Percentiles rank a stretch among this genome's conserved stretches.
Conservation (phyloP, 1,140 invertebrate species). For the Laodelphax striatellus region DNA sequence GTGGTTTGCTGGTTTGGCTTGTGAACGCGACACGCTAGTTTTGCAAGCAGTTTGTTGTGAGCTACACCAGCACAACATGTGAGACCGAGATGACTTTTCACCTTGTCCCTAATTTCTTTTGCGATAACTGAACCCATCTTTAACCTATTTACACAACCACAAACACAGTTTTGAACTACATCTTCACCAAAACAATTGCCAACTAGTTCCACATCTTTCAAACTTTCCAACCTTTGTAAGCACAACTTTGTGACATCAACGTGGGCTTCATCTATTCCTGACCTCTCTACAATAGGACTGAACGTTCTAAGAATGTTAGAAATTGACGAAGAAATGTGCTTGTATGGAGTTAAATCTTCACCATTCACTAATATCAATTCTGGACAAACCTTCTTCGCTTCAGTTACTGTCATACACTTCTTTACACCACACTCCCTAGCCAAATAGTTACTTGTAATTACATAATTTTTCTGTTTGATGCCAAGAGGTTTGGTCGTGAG, state of each 20-base stretch:
- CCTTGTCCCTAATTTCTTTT: conserved; percentile 50
- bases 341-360: conserved; percentile 62
- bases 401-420: conserved; percentile 58
- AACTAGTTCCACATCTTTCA: conserved; percentile 23
- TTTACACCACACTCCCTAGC: conserved; percentile 55
- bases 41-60: conserved; percentile 73
- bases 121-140: conserved; percentile 54
- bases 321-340: conserved; percentile 55
- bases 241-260: conserved; percentile 60
- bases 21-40: conserved; percentile 55
- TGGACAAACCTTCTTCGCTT: conserved; percentile 54
- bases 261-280: conserved; percentile 71
- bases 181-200: conserved; percentile 43
- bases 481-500: conserved; percentile 51
- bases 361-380: conserved; percentile 55
- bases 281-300: conserved; percentile 54
- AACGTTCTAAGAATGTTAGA: conserved; percentile 50
- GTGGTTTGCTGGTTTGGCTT: conserved; percentile 74
- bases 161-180: conserved; percentile 43
- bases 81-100: conserved; percentile 51
- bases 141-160: conserved; percentile 54
- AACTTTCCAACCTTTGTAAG: conserved; percentile 34
- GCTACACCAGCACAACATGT: conserved; percentile 71
- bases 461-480: conserved; percentile 64
- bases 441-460: conserved; percentile 70